phyloP scores from a whole-genome alignment of 2,113 vertebrate species.

The Leptodactylus fuscus region DNA sequence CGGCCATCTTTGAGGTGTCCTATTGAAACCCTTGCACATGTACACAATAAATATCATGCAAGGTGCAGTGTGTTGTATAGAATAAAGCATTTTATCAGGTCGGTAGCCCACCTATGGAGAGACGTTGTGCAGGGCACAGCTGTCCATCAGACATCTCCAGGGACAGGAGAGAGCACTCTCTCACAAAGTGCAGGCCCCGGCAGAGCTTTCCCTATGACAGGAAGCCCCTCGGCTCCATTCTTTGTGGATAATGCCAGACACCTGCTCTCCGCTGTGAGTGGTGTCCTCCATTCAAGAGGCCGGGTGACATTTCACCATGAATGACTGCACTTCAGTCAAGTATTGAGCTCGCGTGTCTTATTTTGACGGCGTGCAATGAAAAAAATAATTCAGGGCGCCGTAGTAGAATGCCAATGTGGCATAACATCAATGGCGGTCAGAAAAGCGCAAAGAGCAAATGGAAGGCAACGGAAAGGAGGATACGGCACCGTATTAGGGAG shows the following conservation, averaged over 20 bases:
- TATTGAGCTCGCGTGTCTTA: background rate
- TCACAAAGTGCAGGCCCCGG: background rate
- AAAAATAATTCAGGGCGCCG: background rate
- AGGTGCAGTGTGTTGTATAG: background rate
- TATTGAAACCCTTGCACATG: background rate
- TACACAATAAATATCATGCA: background rate
- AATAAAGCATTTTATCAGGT: slow-evolving; percentile 3
- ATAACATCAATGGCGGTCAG: background rate
- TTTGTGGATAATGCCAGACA: slow-evolving; percentile 27
- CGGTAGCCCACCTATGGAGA: background rate
- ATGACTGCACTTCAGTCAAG: slow-evolving; percentile 3
- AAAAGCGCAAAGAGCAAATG: too few relatives aligned
- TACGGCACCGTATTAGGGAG: too few relatives aligned
- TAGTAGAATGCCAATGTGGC: background rate
- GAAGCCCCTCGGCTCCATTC: slow-evolving; percentile 11
- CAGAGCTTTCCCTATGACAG: slow-evolving; percentile 8
- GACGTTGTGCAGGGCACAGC: slow-evolving; percentile 25
- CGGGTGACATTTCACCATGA: slow-evolving; percentile 7
- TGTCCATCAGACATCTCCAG: slow-evolving; percentile 25
- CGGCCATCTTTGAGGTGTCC: background rate
- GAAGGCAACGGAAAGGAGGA: too few relatives aligned
- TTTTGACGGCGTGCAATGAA: background rate
- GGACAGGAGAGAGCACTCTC: slow-evolving; percentile 43
- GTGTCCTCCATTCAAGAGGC: background rate
- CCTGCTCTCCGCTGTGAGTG: slow-evolving; percentile 22